These are phyloP conservation scores for Gonocerus acuteangulatus DNA, from an alignment of 2,888 invertebrate species.

Conservation along the genomic window DNA sequence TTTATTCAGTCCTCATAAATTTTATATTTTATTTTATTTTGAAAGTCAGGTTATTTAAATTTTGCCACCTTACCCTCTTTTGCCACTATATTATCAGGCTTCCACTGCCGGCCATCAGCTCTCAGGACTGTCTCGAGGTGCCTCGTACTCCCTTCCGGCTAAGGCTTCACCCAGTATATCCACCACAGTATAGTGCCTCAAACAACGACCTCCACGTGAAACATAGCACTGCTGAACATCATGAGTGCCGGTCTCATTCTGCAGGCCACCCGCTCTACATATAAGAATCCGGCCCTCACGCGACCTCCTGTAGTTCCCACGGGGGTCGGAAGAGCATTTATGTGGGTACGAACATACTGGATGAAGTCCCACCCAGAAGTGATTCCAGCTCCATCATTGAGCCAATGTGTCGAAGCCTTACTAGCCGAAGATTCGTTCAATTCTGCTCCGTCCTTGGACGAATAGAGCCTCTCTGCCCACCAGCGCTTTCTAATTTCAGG, in stretches of 20 bases:
- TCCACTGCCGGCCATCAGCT: slow-evolving; percentile 41
- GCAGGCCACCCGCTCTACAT: neutral
- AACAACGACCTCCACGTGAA: neutral
- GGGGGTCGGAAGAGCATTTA: neutral
- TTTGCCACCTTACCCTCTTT: too few species aligned
- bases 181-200: neutral
- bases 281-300: neutral
- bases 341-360: slow-evolving; percentile 34
- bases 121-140: slow-evolving; percentile 41
- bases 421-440: neutral
- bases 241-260: neutral
- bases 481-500: too few species aligned
- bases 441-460: slow-evolving; percentile 6
- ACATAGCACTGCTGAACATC: neutral
- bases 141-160: neutral
- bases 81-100: too few species aligned
- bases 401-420: slow-evolving; percentile 4
- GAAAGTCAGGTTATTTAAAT: too few species aligned
- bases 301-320: neutral
- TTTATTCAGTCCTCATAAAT: too few species aligned
- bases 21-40: too few species aligned
- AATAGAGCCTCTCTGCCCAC: neutral
- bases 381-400: neutral
- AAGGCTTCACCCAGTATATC: slow-evolving; percentile 39
- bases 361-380: slow-evolving; percentile 41